Evolutionary conservation across 2,888 invertebrate species (phyloP), one percentile per base, ranked within the genome.

Genomic region (Gryllus longicercus): DNA sequence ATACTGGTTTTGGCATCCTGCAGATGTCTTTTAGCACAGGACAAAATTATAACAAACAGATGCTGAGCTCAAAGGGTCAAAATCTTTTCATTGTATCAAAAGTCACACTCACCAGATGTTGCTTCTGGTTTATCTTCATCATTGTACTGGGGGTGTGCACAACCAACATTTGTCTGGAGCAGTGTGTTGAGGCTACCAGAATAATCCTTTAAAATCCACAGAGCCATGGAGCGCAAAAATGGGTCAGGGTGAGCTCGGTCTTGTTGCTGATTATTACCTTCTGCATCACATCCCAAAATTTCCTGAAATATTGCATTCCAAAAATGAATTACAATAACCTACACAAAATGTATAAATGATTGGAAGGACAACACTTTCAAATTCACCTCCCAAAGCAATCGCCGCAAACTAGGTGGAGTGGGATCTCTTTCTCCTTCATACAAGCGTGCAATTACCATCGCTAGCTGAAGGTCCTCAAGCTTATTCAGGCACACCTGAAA

Each of bases 201-300:
- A 86, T 97, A 95, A 82, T 97, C 96, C 86, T 97, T 96, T 79
- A 99, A 88, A 83, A 96, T 93, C 99, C 99, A 99, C 75, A 96
- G 90, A 0, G 98, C 96, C 96, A 99, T 99, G 8, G 99, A 99
- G 4, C 99, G 92, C 23, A 98, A 89, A 88, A 99, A 99, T 0
- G 99, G 99, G 89, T 99, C 99, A 0, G 96, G 96, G 87, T 96
- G 95, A 0, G 94, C 94, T 82, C 90, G 91, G 18, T 92, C 91
- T 50, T 93, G 86, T 84, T 94, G 93, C 83, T 93, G 91, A 84
- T 93, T 92, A n/a, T 90, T 91, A 1, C 90, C 90, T 1, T 88
- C 92, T 74, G 89, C 87, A 84, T 93, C 93, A 83, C 92, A 92
- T 8, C 92, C 89, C 75, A 89, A 84, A 75, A 89, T 86, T 84